phyloP scores from a whole-genome alignment of 2,888 invertebrate species.

The Archaeoteleia sp. region DNA sequence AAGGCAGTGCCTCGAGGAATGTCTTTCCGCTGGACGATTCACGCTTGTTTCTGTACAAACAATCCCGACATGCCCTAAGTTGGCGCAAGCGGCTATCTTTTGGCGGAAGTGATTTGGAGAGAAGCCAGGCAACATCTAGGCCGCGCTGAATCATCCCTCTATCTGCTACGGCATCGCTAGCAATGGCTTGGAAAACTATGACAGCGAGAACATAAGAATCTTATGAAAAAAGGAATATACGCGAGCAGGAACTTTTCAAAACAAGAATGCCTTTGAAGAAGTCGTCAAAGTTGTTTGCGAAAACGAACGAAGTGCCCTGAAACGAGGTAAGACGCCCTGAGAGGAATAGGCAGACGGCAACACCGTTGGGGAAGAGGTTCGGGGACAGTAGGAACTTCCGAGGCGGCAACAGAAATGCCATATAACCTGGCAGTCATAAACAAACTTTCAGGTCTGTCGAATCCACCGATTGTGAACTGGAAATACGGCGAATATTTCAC shows the following conservation, averaged over 20 bases:
- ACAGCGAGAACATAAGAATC: constrained; percentile 17
- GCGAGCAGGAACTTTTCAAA: constrained; percentile 21
- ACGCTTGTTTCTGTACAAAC: constrained; percentile 59
- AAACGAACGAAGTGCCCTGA: constrained; percentile 19
- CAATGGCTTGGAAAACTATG: constrained; percentile 38
- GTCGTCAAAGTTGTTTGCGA: constrained; percentile 36
- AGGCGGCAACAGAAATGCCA: constrained; percentile 53
- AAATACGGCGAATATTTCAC: constrained; percentile 71
- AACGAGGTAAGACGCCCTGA: constrained; percentile 14
- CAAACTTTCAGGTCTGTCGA: constrained; percentile 72
- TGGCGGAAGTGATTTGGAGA: constrained; percentile 71
- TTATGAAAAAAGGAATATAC: constrained; percentile 10
- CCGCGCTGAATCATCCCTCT: constrained; percentile 64
- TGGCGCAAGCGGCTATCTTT: constrained; percentile 43
- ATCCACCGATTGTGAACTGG: constrained; percentile 63
- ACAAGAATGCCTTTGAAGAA: constrained; percentile 34
- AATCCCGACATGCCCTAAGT: constrained; percentile 51
- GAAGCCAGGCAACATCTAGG: constrained; percentile 66
- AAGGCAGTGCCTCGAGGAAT: constrained; percentile 59
- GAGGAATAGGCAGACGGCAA: constrained; percentile 8
- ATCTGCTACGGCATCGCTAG: constrained; percentile 15
- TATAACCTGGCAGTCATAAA: constrained; percentile 65
- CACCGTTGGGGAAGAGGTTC: background rate
- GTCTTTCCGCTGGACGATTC: constrained; percentile 58
- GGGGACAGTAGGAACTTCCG: constrained; percentile 31